Base-by-base conservation (phyloP, 2,888 invertebrate genomes). In the Perizoma flavofasciatum region DNA sequence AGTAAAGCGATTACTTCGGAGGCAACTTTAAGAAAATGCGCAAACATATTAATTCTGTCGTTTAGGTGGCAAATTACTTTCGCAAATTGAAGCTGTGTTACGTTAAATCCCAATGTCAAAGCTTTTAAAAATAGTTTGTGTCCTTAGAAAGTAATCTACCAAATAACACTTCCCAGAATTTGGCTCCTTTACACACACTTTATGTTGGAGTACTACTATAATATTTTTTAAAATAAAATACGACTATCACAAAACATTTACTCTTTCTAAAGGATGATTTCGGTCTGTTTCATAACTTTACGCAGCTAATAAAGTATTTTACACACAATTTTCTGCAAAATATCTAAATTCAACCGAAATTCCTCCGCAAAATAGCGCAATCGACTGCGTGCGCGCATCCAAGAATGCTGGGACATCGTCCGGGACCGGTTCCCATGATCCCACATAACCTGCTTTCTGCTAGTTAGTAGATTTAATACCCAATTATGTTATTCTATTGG, bases 1-100 rank as follows among this genome's bases (percentile, higher is more conserved):
- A 88, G 87, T 87, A 88, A 89, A 89, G 80, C 85, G 82, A 89
- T 89, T 88, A 88, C 83, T 87, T 82, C 77, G 77, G 75, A 65
- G 76, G 75, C 72, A 79, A 85, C 76, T 85, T 86, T 88, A 86
- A 86, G 84, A 85, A 87, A 89, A 88, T 87, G 79, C 79, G 78
- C 77, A 86, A 86, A 85, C 79, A 86, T 86, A 86, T 86, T 83
- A 84, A 85, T 84, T 80, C 75, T 79, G 77, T 77, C 80, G 72
- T 77, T 81, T 80, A 75, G 66, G 70, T 71, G 71, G 73, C 71
- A 78, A 80, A 81, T 79, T 75, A 70, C 73, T 70, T 77, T 68
- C 56, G 57, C 63, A 70, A 73, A 67, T 62, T 64, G 56, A 63
- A 61, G 59, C 62, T 65, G 55, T 56, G 50, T 43, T 44, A 59